Evolutionary conservation across 53 echinoderm and acorn worm species (phyloP).

Genomic region (Luidia sarsii): DNA sequence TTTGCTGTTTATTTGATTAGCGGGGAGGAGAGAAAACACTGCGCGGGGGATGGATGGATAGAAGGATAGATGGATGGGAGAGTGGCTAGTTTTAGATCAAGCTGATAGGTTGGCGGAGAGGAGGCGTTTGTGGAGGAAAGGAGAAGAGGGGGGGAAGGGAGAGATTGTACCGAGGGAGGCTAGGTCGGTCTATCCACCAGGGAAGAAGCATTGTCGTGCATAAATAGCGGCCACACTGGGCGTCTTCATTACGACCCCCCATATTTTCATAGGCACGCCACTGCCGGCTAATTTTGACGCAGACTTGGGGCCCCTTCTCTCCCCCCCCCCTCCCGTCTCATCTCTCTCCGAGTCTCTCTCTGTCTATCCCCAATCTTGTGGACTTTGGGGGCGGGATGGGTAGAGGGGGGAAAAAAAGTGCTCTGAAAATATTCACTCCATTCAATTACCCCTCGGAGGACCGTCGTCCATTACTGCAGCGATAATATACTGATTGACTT

Average conservation of each 20-base stretch:
- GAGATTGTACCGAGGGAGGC: no score
- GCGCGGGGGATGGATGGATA: constrained; percentile 38
- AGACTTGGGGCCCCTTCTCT: no score
- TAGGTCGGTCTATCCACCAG: no score
- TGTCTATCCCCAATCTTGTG: no score
- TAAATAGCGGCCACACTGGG: constrained; percentile 22
- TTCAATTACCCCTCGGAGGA: constrained; percentile 39
- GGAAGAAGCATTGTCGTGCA: constrained; percentile 50
- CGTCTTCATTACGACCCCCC: constrained; percentile 18
- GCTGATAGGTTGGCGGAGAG: background rate
- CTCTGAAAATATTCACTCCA: constrained; percentile 8
- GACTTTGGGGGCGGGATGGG: no score
- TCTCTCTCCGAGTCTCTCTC: no score
- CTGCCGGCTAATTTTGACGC: constrained; percentile 20
- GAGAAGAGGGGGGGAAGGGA: no score
- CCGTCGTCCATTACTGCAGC: constrained; percentile 15
- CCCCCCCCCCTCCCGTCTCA: no score
- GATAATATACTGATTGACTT: no score
- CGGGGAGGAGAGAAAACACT: constrained; percentile 20
- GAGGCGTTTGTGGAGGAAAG: no score
- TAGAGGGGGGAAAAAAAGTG: no score
- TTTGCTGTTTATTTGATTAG: constrained; percentile 75
- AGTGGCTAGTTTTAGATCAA: constrained; percentile 41
- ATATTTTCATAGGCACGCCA: constrained; percentile 42
- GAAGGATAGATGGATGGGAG: no score